Evolutionary conservation across 2,797 vertebrate species (phyloP), one percentile per base, ranked within the genome.

Genomic region (Hylomyscus alleni): DNA sequence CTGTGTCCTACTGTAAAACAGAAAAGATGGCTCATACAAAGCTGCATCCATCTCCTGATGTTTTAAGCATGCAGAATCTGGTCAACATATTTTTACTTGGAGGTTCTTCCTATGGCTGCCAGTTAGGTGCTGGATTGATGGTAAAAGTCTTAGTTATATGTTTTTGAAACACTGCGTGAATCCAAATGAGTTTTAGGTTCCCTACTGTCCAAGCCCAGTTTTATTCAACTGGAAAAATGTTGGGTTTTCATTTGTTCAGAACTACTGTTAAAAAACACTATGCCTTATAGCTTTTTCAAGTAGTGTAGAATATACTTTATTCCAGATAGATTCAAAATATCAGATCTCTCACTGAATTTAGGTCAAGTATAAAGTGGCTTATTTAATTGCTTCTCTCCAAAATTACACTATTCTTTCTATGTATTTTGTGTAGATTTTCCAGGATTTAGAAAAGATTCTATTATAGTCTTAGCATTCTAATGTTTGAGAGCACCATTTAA

Each of bases 131-230:
- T 0, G 14, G 93, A 98, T 98, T 92, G 89, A 98, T 98, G 80
- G 52, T 93, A 95, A 98, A 96, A 73, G 96, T 97, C 97, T 98
- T 77, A 93, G 97, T 95, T 97, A 98, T 98, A 84, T 95, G 92
- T 97, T 98, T 98, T 95, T 97, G 96, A 98, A 98, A 98, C 98
- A 97, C 98, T 81, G 82, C 83, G 58, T 98, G 98, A 98, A 98
- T 98, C 98, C 97, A 98, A 98, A 98, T 98, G 98, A 98, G 95
- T 98, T 98, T 98, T 97, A 95, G 96, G 92, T 97, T 98, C 98
- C 98, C 98, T 95, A 96, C 98, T 97, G 98, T 97, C 98, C 91
- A 95, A 96, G 82, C 60, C 93, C 96, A 97, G 95, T 98, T 98
- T 98, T 98, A 97, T 92, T 98, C 94, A 97, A 97, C 97, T 98